Percentiles rank a stretch among this genome's conserved stretches.
Conservation (phyloP, 2,888 invertebrate species). For the Dicranocentrus wangi region DNA sequence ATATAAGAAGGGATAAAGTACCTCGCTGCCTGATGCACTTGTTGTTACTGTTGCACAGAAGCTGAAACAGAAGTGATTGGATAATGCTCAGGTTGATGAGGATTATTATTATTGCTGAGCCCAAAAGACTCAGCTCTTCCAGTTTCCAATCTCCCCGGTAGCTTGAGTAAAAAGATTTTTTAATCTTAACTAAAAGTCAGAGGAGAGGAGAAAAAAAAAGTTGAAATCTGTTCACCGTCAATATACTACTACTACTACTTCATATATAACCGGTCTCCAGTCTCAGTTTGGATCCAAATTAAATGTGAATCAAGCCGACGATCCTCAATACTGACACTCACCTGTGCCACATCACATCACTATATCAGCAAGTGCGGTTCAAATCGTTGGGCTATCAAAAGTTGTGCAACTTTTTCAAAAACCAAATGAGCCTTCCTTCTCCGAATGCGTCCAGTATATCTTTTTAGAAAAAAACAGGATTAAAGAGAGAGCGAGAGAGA, state of each 20-base stretch:
- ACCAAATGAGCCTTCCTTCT: neutral
- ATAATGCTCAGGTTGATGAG: constrained; percentile 27
- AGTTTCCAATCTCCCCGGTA: constrained; percentile 2
- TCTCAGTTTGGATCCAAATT: constrained; percentile 5
- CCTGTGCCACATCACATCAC: no score
- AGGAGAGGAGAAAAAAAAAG: neutral
- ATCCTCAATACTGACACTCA: no score
- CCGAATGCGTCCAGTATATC: no score
- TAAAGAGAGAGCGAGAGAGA: constrained; percentile 4
- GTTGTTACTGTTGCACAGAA: constrained; percentile 23
- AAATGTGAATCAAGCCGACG: neutral
- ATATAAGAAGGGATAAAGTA: constrained; percentile 12
- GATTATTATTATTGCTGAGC: no score
- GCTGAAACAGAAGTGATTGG: constrained; percentile 40
- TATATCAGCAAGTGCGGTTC: neutral
- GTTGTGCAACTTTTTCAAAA: neutral
- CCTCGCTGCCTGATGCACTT: no score
- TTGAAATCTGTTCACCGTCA: neutral
- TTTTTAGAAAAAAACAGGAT: neutral
- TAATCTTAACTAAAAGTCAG: no score
- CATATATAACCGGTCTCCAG: neutral
- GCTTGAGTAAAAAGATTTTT: constrained; percentile 4
- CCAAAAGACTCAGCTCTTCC: no score
- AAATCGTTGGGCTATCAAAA: neutral
- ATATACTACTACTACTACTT: no score